These are phyloP conservation scores for Andrena marginata DNA, from an alignment of 2,888 invertebrate species.

Conservation along the genomic window DNA sequence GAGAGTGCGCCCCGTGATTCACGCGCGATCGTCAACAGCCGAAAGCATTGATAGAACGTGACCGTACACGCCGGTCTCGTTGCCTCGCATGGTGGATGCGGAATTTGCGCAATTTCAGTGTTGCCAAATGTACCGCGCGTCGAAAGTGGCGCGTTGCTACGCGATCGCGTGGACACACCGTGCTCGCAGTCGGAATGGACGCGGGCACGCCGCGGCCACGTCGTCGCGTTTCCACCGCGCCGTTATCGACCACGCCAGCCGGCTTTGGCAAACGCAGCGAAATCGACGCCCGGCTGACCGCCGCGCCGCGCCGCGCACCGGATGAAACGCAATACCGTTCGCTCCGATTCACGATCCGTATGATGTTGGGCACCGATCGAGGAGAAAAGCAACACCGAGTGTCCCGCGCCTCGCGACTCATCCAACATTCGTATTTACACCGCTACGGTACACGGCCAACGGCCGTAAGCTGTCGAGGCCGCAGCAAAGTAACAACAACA, in stretches of 20 bases:
- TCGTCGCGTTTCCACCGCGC: slow-evolving; percentile 69
- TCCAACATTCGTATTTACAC: background rate
- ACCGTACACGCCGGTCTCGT: background rate
- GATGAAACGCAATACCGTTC: slow-evolving; percentile 36
- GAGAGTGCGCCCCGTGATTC: background rate
- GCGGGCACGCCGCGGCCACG: slow-evolving; percentile 60
- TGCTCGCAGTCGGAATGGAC: slow-evolving; percentile 47
- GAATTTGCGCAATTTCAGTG: slow-evolving; percentile 64
- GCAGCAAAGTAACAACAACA: background rate
- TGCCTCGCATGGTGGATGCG: slow-evolving; percentile 42
- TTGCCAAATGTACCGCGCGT: slow-evolving; percentile 54
- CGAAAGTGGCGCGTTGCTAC: slow-evolving; percentile 66
- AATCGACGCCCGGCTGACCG: slow-evolving; percentile 55
- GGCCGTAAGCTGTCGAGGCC: no score
- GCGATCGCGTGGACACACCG: slow-evolving; percentile 47
- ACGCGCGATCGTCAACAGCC: background rate
- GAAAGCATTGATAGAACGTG: background rate
- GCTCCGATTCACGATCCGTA: background rate
- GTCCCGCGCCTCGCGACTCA: background rate
- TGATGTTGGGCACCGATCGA: background rate
- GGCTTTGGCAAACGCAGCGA: slow-evolving; percentile 63
- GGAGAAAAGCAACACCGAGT: background rate
- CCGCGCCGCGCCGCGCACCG: background rate
- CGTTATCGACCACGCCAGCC: slow-evolving; percentile 68
- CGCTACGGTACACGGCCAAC: no score